Base-by-base conservation (phyloP, 1,140 invertebrate species). In the Pseudobourletiella spinata region DNA sequence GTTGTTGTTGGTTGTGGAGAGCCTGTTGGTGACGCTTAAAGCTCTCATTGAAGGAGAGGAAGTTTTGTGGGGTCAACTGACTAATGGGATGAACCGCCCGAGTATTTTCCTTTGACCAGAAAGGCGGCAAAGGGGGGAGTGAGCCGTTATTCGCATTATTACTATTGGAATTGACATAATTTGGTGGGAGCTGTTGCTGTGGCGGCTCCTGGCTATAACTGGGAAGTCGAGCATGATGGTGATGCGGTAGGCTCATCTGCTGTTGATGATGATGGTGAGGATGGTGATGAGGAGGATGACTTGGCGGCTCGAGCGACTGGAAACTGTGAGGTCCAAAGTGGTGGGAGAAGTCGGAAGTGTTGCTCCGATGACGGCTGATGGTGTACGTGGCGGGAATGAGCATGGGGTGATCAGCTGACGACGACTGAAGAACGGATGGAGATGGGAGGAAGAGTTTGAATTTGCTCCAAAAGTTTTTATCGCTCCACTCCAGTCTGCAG, bases 401-500 rank as follows among this genome's bases (percentile, higher is more conserved):
- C 35, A 35, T 32, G 3, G 35, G 59, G 26, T 39, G 30, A 35
- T 35, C 30, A 2, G 59, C 18, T 3, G 50, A 22, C 3, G 3
- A 8, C 2, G 4, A 8, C 26, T 32, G 16, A 20, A 11, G n/a
- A 6, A 28, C 16, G 3, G 29, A 8, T 6, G 64, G 64, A n/a
- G 44, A 11, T 18, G 64, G 64, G 3, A 65, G 30, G 1, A 61
- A 48, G 26, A 43, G 30, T 54, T 55, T 57, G 24, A 65, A 59
- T 48, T 65, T 65, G 8, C 42, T 61, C 58, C 63, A 59, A 51
- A 65, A 65, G 30, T 61, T 65, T 20, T 35, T 30, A 54, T 65
- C 59, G 3, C 32, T 44, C 59, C 59, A 65, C 24, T 65, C 50
- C 39, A 50, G 16, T 15, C 18, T 35, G 52, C 16, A 29, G 24